Percentiles rank a stretch among this genome's conserved stretches.
Conservation (phyloP, 2,888 invertebrate species). For the Cremastinae sp. region DNA sequence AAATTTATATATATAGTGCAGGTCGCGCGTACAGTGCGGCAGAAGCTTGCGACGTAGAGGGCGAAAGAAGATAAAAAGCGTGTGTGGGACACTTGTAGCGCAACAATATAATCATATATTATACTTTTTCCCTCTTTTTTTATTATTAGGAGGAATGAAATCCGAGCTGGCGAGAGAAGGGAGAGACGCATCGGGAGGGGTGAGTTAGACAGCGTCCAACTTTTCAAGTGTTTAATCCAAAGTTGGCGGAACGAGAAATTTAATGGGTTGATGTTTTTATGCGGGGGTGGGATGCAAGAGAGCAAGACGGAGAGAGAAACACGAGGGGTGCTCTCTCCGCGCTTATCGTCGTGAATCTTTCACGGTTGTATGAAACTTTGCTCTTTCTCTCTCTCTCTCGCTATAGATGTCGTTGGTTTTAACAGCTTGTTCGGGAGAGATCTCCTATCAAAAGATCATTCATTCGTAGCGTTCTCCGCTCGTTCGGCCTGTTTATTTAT, state of each 20-base stretch:
- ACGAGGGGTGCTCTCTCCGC: conserved; percentile 62
- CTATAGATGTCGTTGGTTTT: conserved; percentile 44
- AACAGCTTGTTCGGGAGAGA: conserved; percentile 50
- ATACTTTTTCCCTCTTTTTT: conserved; percentile 16
- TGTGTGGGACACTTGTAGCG: conserved; percentile 58
- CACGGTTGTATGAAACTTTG: conserved; percentile 64
- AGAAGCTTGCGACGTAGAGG: conserved; percentile 22
- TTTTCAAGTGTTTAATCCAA: conserved; percentile 57
- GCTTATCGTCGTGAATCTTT: conserved; percentile 71
- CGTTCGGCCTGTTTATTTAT: conserved; percentile 57
- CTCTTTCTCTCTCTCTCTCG: conserved; percentile 41
- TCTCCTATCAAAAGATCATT: conserved; percentile 60
- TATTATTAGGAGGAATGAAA: conserved; percentile 56
- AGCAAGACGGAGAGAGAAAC: conserved; percentile 37
- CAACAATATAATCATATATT: conserved; percentile 46
- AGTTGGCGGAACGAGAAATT: conserved; percentile 43
- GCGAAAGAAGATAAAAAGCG: conserved; percentile 29
- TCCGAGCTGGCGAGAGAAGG: conserved; percentile 54
- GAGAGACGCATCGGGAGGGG: conserved; percentile 1
- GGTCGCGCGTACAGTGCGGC: conserved; percentile 15
- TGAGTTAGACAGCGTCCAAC: conserved; percentile 37
- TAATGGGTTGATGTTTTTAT: conserved; percentile 35
- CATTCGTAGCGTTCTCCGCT: conserved; percentile 54
- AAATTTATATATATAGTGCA: conserved; percentile 50
- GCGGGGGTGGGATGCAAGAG: conserved; percentile 42